Conservation (phyloP, 2,113 vertebrate genomes). For the Ondatra zibethicus region DNA sequence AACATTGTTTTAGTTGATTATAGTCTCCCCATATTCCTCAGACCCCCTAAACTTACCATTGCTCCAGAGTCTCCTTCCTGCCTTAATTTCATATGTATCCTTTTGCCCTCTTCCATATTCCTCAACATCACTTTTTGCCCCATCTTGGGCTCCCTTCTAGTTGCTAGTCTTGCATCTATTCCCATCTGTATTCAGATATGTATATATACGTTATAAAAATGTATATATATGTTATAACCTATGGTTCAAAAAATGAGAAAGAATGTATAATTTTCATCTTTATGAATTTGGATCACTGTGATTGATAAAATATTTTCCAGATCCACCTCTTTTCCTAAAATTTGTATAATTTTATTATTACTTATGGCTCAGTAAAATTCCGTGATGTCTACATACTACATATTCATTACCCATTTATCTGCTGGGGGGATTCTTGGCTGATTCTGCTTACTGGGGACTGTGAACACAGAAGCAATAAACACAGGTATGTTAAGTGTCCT, state of each 20-base stretch:
- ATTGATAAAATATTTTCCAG: background rate
- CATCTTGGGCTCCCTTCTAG: background rate
- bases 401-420: background rate
- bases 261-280: background rate
- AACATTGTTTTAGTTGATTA: background rate
- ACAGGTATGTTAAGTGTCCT: background rate
- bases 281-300: background rate
- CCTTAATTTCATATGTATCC: background rate
- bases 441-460: background rate
- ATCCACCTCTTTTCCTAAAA: background rate
- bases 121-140: background rate
- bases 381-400: background rate
- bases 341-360: background rate
- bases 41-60: background rate
- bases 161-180: background rate
- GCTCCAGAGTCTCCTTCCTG: background rate
- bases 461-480: background rate
- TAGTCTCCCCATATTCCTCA: background rate
- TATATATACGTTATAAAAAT: too few species aligned
- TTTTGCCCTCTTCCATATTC: background rate
- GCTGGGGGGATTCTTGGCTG: background rate
- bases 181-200: background rate
- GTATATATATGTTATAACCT: background rate
- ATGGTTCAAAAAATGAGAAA: background rate
- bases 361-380: background rate